Base-by-base conservation (phyloP, 64 coral and sea anemone genomes). In the Pocillopora damicornis region DNA sequence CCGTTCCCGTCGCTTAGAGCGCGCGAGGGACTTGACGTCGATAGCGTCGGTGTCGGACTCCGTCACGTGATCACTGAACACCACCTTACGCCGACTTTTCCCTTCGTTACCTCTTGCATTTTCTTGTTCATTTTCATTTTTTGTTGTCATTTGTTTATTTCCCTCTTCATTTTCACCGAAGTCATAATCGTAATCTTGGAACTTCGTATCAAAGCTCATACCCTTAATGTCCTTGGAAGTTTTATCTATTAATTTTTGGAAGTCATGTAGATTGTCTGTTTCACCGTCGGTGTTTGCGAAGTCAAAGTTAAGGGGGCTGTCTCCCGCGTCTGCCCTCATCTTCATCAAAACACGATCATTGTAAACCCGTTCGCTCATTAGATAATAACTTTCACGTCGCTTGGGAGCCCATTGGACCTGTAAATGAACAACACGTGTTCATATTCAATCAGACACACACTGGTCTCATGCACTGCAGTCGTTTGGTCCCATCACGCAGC, bases 321-420 rank as follows among this genome's bases (percentile, higher is more conserved):
- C 91, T 17, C 86, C 88, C 57, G 92, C 94, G 25, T 93, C 88
- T 71, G 92, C 89, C 37, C 77, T 83, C 45, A 96, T 91, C 72
- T 93, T 88, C 67, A 93, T 76, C 77, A 93, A 25, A 38, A 96
- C 35, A 1, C 94, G 91, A 73, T 96, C 94, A 51, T 96, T 96
- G 77, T 93, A 96, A 14, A 96, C 88, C 17, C 94, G 72, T 61
- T 96, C 94, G 45, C 94, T 96, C 94, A 96, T 96, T 35, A 96
- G 37, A 59, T 96, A 96, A 61, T 96, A 96, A 30, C 94, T 96
- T 66, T 96, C 94, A 14, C 94, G 94, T 76, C 94, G 77, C 37
- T 91, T 91, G 4, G 94, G 94, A 25, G 91, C 91, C 94, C 94
- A 96, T 18, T 74, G 91, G 7, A 93, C 94, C 94, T 96, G 76